Evolutionary conservation across 2,888 invertebrate species (phyloP).

Genomic region (Dyspetes luteomarginatus): DNA sequence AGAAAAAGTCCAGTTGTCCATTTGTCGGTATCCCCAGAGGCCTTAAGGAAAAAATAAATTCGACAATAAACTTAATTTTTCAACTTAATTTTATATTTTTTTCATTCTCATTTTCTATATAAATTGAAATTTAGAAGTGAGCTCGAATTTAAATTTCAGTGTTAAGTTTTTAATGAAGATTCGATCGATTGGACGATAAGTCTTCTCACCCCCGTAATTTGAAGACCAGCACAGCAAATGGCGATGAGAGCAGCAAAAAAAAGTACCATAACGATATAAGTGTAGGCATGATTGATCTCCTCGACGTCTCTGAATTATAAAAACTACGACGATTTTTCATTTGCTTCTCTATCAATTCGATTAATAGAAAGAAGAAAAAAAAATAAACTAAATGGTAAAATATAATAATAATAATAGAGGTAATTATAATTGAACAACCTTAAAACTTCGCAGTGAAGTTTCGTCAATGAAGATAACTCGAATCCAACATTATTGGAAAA

Average conservation of each 20-base stretch:
- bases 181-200: background rate
- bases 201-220: conserved; percentile 60
- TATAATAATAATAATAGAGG: background rate
- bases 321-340: conserved; percentile 34
- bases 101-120: too few relatives aligned
- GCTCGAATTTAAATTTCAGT: background rate
- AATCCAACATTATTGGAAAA: background rate
- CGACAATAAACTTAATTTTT: background rate
- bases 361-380: background rate
- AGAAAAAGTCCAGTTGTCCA: conserved; percentile 54
- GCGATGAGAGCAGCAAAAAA: conserved; percentile 65
- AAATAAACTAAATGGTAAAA: background rate
- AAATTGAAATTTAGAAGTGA: too few relatives aligned
- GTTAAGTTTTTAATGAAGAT: too few relatives aligned
- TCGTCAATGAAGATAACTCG: conserved; percentile 50
- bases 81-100: background rate
- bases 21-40: conserved; percentile 27
- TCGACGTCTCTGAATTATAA: conserved; percentile 58
- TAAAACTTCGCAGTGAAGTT: conserved; percentile 59
- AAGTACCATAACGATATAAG: conserved; percentile 62
- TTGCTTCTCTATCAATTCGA: background rate
- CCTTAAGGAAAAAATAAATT: conserved; percentile 24
- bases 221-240: conserved; percentile 67
- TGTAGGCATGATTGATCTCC: conserved; percentile 62
- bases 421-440: conserved; percentile 41